Evolutionary conservation across 2,113 vertebrate species (phyloP).

Genomic region (Albula goreensis): DNA sequence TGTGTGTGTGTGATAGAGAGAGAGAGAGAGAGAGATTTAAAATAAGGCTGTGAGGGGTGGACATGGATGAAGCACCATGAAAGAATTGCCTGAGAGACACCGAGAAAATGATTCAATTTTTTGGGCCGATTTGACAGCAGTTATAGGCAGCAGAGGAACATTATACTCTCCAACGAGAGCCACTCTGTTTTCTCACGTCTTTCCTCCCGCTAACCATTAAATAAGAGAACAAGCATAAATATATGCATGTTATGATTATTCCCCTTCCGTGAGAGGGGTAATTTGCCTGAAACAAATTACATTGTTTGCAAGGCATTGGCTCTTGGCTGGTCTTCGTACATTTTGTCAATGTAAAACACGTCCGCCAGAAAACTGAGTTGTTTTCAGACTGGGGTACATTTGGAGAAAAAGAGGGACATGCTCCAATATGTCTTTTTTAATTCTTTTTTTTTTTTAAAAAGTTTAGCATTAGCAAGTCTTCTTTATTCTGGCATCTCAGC

Average conservation of each 20-base stretch:
- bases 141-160: background rate
- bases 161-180: background rate
- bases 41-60: too few species aligned
- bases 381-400: background rate
- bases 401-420: background rate
- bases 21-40: too few species aligned
- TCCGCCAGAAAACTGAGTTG: background rate
- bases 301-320: background rate
- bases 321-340: background rate
- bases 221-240: background rate
- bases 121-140: background rate
- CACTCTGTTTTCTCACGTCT: background rate
- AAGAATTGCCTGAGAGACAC: background rate
- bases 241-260: background rate
- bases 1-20: background rate
- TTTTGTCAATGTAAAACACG: background rate
- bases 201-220: background rate
- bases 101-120: background rate
- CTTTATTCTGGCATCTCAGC: background rate
- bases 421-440: background rate
- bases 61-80: background rate
- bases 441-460: background rate
- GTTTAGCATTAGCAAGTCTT: background rate
- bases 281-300: background rate
- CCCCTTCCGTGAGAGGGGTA: background rate